phyloP scores from a whole-genome alignment of 2,888 invertebrate genomes.

The Zaprionus obscuricornis region DNA sequence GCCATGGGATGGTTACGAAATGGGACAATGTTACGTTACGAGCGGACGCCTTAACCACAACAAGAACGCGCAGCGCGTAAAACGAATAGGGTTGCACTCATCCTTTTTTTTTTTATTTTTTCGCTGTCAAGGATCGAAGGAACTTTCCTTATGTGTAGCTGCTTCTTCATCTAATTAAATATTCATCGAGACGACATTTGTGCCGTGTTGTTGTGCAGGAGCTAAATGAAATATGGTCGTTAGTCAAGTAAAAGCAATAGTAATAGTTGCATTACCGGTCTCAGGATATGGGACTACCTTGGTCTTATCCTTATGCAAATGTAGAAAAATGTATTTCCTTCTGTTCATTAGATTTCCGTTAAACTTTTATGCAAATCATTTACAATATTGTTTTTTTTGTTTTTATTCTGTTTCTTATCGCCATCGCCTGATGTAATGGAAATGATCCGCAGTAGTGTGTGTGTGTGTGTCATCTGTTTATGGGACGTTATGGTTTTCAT shows the following conservation, averaged over 20 bases:
- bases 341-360: constrained; percentile 75
- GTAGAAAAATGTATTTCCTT: constrained; percentile 11
- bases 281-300: constrained; percentile 10
- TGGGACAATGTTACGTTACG: constrained; percentile 22
- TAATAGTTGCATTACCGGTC: constrained; percentile 58
- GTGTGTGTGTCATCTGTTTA: constrained; percentile 70
- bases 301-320: constrained; percentile 52
- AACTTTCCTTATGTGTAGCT: constrained; percentile 20
- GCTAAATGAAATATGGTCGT: constrained; percentile 52
- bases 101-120: too few relatives aligned
- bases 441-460: constrained; percentile 17
- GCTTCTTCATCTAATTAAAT: constrained; percentile 76
- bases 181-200: constrained; percentile 81
- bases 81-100: constrained; percentile 61
- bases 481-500: constrained; percentile 53
- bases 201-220: constrained; percentile 24
- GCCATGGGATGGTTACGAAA: constrained; percentile 17
- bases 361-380: constrained; percentile 73
- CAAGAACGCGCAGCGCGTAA: constrained; percentile 31
- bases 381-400: too few relatives aligned
- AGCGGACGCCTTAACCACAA: constrained; percentile 54
- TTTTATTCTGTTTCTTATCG: too few relatives aligned
- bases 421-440: constrained; percentile 2
- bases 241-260: constrained; percentile 5
- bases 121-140: constrained; percentile 55